Evolutionary conservation across 2,888 invertebrate species (phyloP).

Genomic region (Drosophila silvestris): DNA sequence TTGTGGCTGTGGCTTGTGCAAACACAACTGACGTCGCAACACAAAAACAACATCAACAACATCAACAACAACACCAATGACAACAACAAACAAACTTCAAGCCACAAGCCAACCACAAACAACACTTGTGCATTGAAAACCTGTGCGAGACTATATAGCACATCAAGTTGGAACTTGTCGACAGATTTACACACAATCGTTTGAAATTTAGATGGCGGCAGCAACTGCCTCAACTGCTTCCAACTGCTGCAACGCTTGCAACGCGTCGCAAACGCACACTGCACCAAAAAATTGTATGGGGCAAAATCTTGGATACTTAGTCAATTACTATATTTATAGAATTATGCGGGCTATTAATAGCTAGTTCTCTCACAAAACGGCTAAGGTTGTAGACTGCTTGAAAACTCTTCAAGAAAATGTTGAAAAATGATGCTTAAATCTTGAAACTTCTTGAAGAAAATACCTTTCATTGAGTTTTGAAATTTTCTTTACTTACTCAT

Average conservation of each 20-base stretch:
- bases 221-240: not conserved
- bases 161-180: conserved; percentile 60
- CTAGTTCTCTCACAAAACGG: not conserved
- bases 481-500: not conserved
- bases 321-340: not conserved
- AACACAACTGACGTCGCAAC: conserved; percentile 52
- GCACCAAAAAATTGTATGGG: conserved; percentile 4
- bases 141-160: conserved; percentile 44
- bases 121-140: conserved; percentile 57
- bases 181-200: conserved; percentile 72
- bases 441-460: not conserved
- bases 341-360: not conserved
- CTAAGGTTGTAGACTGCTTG: not conserved
- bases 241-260: conserved; percentile 13
- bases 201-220: conserved; percentile 51
- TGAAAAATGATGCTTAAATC: not conserved
- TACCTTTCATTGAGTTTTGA: not conserved
- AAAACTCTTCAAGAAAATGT: not conserved
- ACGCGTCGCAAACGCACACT: conserved; percentile 30
- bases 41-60: conserved; percentile 23
- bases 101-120: conserved; percentile 32
- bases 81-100: conserved; percentile 28
- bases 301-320: not conserved
- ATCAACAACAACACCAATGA: conserved; percentile 15
- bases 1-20: conserved; percentile 60